phyloP scores from a whole-genome alignment of 2,113 vertebrate species.

The Egretta garzetta region DNA sequence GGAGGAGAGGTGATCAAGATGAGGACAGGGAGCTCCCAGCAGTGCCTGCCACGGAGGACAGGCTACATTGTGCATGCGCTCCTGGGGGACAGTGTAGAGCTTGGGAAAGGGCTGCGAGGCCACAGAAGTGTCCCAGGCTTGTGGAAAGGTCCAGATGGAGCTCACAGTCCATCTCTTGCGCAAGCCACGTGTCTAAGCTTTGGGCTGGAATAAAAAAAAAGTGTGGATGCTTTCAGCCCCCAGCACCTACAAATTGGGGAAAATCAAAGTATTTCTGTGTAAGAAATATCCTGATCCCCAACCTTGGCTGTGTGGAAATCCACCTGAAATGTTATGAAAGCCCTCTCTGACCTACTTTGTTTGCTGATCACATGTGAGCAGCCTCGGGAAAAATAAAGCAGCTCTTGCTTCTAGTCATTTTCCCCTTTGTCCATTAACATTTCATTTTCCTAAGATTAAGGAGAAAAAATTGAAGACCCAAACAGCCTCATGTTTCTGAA shows the following conservation, averaged over 20 bases:
- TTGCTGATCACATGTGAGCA: background rate
- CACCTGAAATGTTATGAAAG: background rate
- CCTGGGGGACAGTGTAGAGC: background rate
- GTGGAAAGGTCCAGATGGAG: background rate
- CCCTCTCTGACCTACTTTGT: background rate
- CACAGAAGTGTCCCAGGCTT: background rate
- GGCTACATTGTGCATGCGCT: accelerated
- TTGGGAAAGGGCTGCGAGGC: background rate
- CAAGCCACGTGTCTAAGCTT: background rate
- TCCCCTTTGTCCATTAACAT: background rate
- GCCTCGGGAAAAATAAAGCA: background rate
- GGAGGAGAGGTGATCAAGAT: background rate
- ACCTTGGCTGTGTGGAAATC: background rate
- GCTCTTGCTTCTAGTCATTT: background rate
- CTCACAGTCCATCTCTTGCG: background rate
- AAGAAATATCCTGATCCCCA: background rate
- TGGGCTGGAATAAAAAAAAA: background rate
- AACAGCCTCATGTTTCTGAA: background rate
- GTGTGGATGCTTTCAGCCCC: background rate
- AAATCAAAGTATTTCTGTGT: background rate
- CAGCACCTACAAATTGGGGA: background rate
- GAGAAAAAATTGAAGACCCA: background rate
- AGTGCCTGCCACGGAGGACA: background rate
- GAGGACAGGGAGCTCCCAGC: background rate
- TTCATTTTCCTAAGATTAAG: slow-evolving; percentile 34